Evolutionary conservation across 37 sponge, comb jelly and placozoan species (phyloP).

Genomic region (Axinella damicornis): DNA sequence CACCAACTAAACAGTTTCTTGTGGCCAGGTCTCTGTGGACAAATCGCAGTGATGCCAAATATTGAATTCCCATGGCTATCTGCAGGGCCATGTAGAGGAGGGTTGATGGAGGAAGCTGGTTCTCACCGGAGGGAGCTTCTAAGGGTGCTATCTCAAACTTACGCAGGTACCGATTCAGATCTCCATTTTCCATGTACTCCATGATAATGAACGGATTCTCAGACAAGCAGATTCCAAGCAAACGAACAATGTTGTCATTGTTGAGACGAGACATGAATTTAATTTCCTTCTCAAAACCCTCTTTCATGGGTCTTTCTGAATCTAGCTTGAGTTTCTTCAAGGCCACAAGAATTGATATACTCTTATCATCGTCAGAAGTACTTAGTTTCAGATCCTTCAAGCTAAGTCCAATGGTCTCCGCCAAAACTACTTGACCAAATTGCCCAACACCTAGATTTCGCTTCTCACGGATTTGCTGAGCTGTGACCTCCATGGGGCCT

Average conservation of each 20-base stretch:
- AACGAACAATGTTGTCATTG: conserved; percentile 74
- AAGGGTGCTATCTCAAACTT: conserved; percentile 18
- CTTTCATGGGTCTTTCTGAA: conserved; percentile 44
- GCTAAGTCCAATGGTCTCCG: conserved; percentile 71
- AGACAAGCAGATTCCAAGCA: conserved; percentile 75
- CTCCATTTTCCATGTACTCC: conserved; percentile 95
- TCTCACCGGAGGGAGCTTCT: conserved; percentile 7
- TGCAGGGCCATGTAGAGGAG: conserved; percentile 71
- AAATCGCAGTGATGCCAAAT: conserved; percentile 73
- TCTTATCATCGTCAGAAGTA: conserved; percentile 34
- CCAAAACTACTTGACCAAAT: conserved; percentile 80
- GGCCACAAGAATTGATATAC: conserved; percentile 59
- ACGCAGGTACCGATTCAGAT: conserved; percentile 81
- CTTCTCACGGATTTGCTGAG: conserved; percentile 36
- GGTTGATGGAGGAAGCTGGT: conserved; percentile 9
- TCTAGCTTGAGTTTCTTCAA: conserved; percentile 75
- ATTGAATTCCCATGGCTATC: conserved; percentile 83
- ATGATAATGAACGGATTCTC: conserved; percentile 78
- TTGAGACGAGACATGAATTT: conserved; percentile 87
- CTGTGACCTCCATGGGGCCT: conserved; percentile 37
- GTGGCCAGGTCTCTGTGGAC: conserved; percentile 89
- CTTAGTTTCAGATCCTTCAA: conserved; percentile 63
- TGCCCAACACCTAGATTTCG: conserved; percentile 66
- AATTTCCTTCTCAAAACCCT: conserved; percentile 87
- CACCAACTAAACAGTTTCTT: conserved; percentile 85